Percentiles rank a stretch among this genome's conserved stretches.
phyloP scores from a whole-genome alignment of 2,888 invertebrate species.

The Eugnorisma glareosa region DNA sequence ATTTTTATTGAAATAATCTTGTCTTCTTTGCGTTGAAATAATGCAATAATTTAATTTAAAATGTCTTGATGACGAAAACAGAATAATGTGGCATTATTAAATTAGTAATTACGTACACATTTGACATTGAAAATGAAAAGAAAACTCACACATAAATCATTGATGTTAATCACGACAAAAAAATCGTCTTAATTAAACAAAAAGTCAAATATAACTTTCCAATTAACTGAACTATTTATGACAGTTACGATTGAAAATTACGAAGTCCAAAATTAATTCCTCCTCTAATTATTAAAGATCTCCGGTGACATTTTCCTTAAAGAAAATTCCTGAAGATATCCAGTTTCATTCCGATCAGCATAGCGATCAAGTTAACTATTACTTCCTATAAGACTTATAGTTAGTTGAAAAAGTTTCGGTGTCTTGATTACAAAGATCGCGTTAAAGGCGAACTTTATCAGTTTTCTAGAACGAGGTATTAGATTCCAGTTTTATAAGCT shows the following conservation, averaged over 20 bases:
- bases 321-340: constrained; percentile 23
- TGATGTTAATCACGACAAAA: background rate
- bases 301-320: background rate
- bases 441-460: constrained; percentile 56
- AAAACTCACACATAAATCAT: background rate
- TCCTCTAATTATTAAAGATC: background rate
- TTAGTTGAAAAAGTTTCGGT: constrained; percentile 68
- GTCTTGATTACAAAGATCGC: constrained; percentile 62
- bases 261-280: background rate
- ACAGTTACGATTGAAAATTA: constrained; percentile 6
- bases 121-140: background rate
- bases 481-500: constrained; percentile 54
- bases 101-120: background rate
- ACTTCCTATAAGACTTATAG: constrained; percentile 48
- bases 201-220: background rate
- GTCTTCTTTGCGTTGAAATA: background rate
- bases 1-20: background rate
- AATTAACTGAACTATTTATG: background rate
- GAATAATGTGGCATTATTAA: background rate
- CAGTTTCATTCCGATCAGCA: constrained; percentile 33
- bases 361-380: constrained; percentile 21
- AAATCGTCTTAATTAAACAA: background rate
- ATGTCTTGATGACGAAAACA: background rate
- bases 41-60: background rate
- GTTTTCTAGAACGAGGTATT: constrained; percentile 54